phyloP scores from a whole-genome alignment of 2,888 invertebrate species.

The Hymenopus coronatus region DNA sequence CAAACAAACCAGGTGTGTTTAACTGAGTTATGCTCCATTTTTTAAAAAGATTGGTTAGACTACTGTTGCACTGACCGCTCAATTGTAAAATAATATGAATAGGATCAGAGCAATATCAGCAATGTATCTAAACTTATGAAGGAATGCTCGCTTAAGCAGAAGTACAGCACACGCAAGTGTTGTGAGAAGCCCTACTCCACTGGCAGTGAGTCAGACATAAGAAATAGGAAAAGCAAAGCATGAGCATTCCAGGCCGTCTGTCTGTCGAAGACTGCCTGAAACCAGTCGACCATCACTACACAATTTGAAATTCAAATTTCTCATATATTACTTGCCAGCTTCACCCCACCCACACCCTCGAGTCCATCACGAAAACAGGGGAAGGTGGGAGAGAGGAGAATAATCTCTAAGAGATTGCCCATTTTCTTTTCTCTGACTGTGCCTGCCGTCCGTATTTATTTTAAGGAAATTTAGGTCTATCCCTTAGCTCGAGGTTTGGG shows the following conservation, averaged over 20 bases:
- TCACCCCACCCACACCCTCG: background rate
- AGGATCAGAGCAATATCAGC: no score
- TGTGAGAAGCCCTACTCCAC: background rate
- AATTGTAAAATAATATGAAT: no score
- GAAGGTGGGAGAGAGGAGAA: background rate
- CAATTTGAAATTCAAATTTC: slow-evolving; percentile 20
- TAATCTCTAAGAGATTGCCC: background rate
- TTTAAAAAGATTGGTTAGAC: no score
- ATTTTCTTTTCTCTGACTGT: background rate
- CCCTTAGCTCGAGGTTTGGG: background rate
- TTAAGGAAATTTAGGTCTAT: background rate
- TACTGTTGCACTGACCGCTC: no score
- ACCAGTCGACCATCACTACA: background rate
- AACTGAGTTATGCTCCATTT: no score
- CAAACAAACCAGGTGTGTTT: no score
- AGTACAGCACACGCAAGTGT: no score
- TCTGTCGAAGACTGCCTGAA: background rate
- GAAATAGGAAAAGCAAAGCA: background rate
- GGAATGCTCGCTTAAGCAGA: no score
- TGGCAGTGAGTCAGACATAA: background rate
- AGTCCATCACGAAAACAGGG: background rate
- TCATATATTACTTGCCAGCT: slow-evolving; percentile 9
- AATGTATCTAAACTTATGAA: no score
- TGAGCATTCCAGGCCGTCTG: background rate
- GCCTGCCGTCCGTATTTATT: background rate